phyloP scores from a whole-genome alignment of 2,797 vertebrate genomes.

The Diceros bicornis region DNA sequence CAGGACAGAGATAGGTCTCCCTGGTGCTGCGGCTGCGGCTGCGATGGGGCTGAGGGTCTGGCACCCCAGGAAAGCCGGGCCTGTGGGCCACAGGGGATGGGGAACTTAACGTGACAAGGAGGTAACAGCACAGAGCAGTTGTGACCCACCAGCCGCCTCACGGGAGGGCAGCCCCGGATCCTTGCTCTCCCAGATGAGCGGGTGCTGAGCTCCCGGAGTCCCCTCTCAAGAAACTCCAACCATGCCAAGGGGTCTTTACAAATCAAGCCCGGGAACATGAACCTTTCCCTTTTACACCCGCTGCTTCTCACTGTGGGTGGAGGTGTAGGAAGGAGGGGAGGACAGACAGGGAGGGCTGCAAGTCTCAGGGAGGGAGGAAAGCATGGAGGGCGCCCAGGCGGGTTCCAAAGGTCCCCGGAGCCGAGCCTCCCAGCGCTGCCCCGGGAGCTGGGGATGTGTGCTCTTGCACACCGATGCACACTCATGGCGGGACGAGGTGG shows the following conservation, averaged over 20 bases:
- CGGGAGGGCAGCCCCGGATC: too few relatives aligned
- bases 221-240: too few relatives aligned
- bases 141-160: background rate
- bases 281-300: too few relatives aligned
- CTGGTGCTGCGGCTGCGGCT: background rate
- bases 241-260: too few relatives aligned
- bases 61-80: too few relatives aligned
- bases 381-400: accelerated
- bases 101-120: background rate
- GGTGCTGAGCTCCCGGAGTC: too few relatives aligned
- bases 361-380: background rate
- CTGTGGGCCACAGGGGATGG: background rate
- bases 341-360: background rate
- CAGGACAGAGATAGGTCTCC: background rate
- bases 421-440: too few relatives aligned
- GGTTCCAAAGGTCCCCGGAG: background rate
- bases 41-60: background rate
- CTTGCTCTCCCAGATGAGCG: background rate
- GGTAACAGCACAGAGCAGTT: background rate
- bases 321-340: background rate
- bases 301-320: accelerated
- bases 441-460: too few relatives aligned
- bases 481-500: too few relatives aligned
- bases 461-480: too few relatives aligned
- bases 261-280: background rate